These are phyloP conservation scores for Chrysocyon brachyurus DNA, from an alignment of 2,797 vertebrate species.

Conservation along the genomic window DNA sequence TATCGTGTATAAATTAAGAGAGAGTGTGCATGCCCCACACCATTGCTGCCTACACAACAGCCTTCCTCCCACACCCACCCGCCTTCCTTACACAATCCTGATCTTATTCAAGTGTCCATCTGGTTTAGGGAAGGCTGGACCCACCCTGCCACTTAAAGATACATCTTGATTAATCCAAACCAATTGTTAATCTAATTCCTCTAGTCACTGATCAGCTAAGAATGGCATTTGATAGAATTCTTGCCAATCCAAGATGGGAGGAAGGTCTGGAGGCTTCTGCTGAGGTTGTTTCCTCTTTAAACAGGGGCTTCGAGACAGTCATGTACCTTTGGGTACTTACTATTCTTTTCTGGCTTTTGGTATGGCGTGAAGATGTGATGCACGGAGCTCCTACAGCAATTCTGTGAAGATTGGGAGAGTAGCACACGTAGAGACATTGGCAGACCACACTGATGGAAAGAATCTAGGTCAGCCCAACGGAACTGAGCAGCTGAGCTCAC, in stretches of 20 bases:
- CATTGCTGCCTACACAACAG: not conserved
- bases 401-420: not conserved
- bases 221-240: not conserved
- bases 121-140: not conserved
- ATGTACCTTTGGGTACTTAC: not conserved
- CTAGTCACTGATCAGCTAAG: not conserved
- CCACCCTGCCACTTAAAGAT: not conserved
- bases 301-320: not conserved
- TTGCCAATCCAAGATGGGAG: not conserved
- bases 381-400: not conserved
- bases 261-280: not conserved
- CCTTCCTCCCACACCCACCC: not conserved
- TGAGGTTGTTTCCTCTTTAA: not conserved
- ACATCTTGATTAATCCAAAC: not conserved
- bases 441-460: not conserved
- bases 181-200: not conserved
- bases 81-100: not conserved
- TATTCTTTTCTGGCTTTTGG: not conserved
- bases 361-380: not conserved
- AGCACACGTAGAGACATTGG: not conserved
- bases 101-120: not conserved
- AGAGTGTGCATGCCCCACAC: not conserved
- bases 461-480: not conserved
- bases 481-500: not conserved
- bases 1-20: not conserved